Percentiles rank a stretch among this genome's conserved stretches.
These are phyloP conservation scores for Tyria jacobaeae DNA, from an alignment of 2,888 invertebrate genomes.

Conservation along the genomic window DNA sequence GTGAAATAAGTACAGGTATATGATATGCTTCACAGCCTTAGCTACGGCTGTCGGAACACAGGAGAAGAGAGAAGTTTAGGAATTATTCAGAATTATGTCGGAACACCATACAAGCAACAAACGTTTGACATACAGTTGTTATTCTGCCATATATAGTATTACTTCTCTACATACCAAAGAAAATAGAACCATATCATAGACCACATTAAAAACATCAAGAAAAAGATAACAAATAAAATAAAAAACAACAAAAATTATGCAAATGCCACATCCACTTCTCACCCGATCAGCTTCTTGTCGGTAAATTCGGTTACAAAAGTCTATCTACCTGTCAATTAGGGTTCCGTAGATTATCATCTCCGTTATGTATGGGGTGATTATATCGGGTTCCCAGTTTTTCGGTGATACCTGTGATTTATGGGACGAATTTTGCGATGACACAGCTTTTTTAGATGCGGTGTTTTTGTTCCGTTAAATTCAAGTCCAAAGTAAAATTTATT, in stretches of 20 bases:
- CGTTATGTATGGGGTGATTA: conserved; percentile 63
- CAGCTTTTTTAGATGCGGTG: background rate
- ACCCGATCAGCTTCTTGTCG: conserved; percentile 28
- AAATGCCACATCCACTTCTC: conserved; percentile 28
- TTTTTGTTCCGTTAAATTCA: background rate
- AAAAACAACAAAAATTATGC: conserved; percentile 26
- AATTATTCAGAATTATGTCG: too few species aligned
- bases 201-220: conserved; percentile 7
- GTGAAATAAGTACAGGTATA: too few species aligned
- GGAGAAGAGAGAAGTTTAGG: too few species aligned
- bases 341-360: conserved; percentile 67
- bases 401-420: conserved; percentile 56
- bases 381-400: conserved; percentile 52
- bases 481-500: background rate
- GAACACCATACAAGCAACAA: background rate
- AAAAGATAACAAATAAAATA: conserved; percentile 18
- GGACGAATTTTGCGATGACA: conserved; percentile 11
- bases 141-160: background rate
- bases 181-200: conserved; percentile 4
- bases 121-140: background rate
- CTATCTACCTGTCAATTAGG: conserved; percentile 77
- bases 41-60: too few species aligned
- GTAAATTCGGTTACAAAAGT: conserved; percentile 58
- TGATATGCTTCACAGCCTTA: too few species aligned
- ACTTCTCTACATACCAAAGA: background rate